Evolutionary conservation across 2,888 invertebrate species (phyloP).

Genomic region (Rhingia campestris): DNA sequence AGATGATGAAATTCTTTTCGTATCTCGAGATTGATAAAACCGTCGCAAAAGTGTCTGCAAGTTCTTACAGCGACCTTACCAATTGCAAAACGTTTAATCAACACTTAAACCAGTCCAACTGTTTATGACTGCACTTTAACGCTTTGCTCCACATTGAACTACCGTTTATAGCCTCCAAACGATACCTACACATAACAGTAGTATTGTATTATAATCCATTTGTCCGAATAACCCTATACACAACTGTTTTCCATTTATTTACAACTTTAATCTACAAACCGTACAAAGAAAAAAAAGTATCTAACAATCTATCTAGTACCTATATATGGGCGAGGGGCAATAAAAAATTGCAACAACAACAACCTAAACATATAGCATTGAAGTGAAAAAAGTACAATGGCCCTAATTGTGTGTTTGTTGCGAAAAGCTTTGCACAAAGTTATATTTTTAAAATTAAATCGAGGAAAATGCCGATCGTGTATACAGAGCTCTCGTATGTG

Average conservation of each 20-base stretch:
- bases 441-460: slow-evolving; percentile 67
- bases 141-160: too few relatives aligned
- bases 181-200: neutral
- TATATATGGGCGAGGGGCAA: slow-evolving; percentile 54
- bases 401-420: slow-evolving; percentile 74
- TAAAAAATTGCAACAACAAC: slow-evolving; percentile 51
- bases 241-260: slow-evolving; percentile 42
- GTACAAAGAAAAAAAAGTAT: slow-evolving; percentile 50
- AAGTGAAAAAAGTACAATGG: slow-evolving; percentile 71
- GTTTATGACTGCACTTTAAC: too few relatives aligned
- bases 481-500: slow-evolving; percentile 8
- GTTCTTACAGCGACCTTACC: too few relatives aligned
- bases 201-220: slow-evolving; percentile 10
- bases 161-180: too few relatives aligned
- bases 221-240: slow-evolving; percentile 41
- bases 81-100: too few relatives aligned
- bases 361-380: slow-evolving; percentile 51
- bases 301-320: slow-evolving; percentile 57
- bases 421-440: slow-evolving; percentile 70
- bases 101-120: too few relatives aligned
- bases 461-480: slow-evolving; percentile 59
- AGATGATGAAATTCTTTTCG: too few relatives aligned
- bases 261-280: slow-evolving; percentile 41
- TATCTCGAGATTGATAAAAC: too few relatives aligned
- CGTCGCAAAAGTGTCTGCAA: too few relatives aligned